Base-by-base conservation (phyloP, 2,888 invertebrate species). In the Coelinius sp. region DNA sequence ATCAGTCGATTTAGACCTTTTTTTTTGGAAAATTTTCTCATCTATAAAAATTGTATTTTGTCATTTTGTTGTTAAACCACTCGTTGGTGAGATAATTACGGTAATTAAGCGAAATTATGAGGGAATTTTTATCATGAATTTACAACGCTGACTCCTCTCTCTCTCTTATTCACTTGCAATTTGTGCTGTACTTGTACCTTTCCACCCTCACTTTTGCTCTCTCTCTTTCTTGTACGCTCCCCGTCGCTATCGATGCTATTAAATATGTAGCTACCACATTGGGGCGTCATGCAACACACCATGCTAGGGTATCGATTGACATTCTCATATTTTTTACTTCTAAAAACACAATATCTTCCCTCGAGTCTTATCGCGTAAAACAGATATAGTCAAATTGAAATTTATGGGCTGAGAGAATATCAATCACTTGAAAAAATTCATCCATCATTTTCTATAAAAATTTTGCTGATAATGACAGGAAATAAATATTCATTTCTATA, bases 271-370 rank as follows among this genome's bases (percentile, higher is more conserved):
- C 46, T 14, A 49, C 41, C 41, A 41, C 46, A 49, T 49, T 49
- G 46, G 46, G 46, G 46, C 46, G 46, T 49, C 46, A 49, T 49
- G 46, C 46, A 49, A 49, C 46, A 17, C 46, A 49, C 46, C 46
- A 49, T 49, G 46, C 46, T 49, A 49, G 20, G 8, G 20, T 49
- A 49, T 49, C 46, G 46, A 49, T 49, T 49, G 46, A 20, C 46
- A 49, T 49, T 49, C 46, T 49, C 46, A 49, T 44, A 44, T 49
- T 49, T 49, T 49, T 49, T n/a, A n/a, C 46, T 20, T 49, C 17
- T 7, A 4, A 41, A 41, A 41, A 41, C 8, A 49, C 20, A n/a
- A 17, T 49, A 17, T 49, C 46, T 49, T 49, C 46, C 46, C 46
- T 20, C 3, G 14, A 14, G 46, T 49, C 46, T 49, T 49, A 49